Evolutionary conservation across 1,140 invertebrate genomes (phyloP).

Genomic region (Saccostrea echinata): DNA sequence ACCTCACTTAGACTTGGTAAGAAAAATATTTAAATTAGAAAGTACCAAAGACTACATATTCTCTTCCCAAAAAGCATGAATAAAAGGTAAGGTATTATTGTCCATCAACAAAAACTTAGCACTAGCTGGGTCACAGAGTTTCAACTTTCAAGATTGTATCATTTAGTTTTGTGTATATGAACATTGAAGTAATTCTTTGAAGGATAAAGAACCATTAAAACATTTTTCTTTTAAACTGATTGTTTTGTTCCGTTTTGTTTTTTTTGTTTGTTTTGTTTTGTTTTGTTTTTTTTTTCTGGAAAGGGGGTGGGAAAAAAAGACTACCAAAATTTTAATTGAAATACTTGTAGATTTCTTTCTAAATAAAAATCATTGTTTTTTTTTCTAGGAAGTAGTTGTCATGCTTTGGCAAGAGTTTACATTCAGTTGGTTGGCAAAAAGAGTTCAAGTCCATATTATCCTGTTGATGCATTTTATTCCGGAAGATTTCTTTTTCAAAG

Average conservation of each 20-base stretch:
- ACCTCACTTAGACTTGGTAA: not conserved
- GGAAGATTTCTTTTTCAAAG: conserved; percentile 28
- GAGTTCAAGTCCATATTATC: not conserved
- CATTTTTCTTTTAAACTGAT: too few species aligned
- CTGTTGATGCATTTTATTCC: not conserved
- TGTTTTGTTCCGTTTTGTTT: too few species aligned
- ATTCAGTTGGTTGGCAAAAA: conserved; percentile 16
- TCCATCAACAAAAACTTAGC: too few species aligned
- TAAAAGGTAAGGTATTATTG: too few species aligned
- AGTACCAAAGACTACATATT: not conserved
- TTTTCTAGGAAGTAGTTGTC: not conserved
- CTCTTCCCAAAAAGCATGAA: too few species aligned
- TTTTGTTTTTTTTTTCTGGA: too few species aligned
- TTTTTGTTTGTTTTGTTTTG: too few species aligned
- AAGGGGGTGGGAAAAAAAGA: not conserved
- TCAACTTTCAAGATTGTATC: not conserved
- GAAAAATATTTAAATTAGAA: not conserved
- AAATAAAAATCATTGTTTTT: not conserved
- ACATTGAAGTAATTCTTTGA: not conserved
- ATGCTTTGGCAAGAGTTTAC: not conserved
- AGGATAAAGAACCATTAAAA: not conserved
- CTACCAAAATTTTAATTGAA: not conserved
- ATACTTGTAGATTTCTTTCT: not conserved
- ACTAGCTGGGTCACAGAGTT: too few species aligned
- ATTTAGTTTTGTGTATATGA: not conserved